Percentiles rank a stretch among this genome's conserved stretches.
Conservation (phyloP, 1,140 invertebrate genomes). For the Bombus waltoni region DNA sequence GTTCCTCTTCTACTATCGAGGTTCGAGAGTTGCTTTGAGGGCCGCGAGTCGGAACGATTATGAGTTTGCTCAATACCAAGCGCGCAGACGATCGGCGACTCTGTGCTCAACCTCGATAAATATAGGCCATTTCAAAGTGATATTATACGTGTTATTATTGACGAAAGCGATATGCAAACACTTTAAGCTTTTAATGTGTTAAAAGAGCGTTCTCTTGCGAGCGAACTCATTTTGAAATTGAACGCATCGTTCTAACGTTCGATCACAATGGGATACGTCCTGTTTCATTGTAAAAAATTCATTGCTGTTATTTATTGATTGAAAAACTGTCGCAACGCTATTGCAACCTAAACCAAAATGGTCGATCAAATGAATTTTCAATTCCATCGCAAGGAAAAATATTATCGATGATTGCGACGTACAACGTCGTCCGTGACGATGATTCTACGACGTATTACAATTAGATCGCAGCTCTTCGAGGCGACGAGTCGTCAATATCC, state of each 20-base stretch:
- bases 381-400: not conserved
- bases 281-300: slow-evolving; percentile 7
- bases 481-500: not conserved
- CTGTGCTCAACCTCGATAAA: not conserved
- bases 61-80: slow-evolving; percentile 59
- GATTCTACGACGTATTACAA: not conserved
- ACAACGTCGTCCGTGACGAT: too few relatives aligned
- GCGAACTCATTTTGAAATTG: not conserved
- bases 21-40: slow-evolving; percentile 54
- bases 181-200: too few relatives aligned
- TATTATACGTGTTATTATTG: not conserved
- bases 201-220: not conserved
- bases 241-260: not conserved
- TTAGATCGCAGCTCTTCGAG: not conserved
- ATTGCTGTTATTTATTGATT: slow-evolving; percentile 5
- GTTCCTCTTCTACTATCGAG: slow-evolving; percentile 42
- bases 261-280: not conserved
- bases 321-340: not conserved
- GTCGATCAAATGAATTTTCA: slow-evolving; percentile 1
- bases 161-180: not conserved
- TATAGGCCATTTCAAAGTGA: not conserved
- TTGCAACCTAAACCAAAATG: not conserved
- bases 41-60: slow-evolving; percentile 62
- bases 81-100: slow-evolving; percentile 43
- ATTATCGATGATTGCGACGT: too few relatives aligned